Percentiles rank a stretch among this genome's conserved stretches.
phyloP scores from a whole-genome alignment of 2,113 vertebrate genomes.

The Forbesichthys papilliferus region DNA sequence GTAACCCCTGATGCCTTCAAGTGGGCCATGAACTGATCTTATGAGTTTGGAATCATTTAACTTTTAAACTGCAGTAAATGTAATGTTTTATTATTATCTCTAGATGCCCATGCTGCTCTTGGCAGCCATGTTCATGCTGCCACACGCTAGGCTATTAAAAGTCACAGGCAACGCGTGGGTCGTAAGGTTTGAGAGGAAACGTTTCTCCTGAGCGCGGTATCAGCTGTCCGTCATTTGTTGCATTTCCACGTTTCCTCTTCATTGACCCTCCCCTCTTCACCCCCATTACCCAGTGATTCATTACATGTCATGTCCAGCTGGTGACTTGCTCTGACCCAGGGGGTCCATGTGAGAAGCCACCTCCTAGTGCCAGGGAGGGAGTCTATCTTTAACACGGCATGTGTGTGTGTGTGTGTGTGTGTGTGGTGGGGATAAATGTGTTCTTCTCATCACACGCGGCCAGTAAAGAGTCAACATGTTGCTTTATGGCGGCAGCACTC shows the following conservation, averaged over 20 bases:
- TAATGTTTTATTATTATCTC: too few relatives aligned
- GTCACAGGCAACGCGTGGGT: too few relatives aligned
- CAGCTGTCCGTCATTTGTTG: neutral
- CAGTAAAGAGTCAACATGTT: slow-evolving; percentile 71
- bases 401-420: slow-evolving; percentile 49
- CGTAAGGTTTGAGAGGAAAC: neutral
- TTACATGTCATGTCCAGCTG: slow-evolving; percentile 33
- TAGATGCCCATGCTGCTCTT: too few relatives aligned
- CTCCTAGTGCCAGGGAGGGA: slow-evolving; percentile 18
- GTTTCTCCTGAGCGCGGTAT: slow-evolving; percentile 21
- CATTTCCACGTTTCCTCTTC: neutral
- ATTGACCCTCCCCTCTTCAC: neutral
- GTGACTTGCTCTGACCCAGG: slow-evolving; percentile 41
- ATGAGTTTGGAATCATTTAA: too few relatives aligned
- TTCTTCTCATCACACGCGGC: slow-evolving; percentile 74
- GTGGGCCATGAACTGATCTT: too few relatives aligned
- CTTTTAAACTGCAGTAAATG: too few relatives aligned
- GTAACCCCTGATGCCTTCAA: too few relatives aligned
- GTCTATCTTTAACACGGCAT: slow-evolving; percentile 25
- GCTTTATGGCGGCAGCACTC: slow-evolving; percentile 69
- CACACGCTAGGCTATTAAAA: too few relatives aligned
- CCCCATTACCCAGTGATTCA: slow-evolving; percentile 15
- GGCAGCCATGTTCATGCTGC: too few relatives aligned
- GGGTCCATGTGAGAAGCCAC: neutral
- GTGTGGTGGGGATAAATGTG: slow-evolving; percentile 53